phyloP scores from a whole-genome alignment of 2,888 invertebrate species.

The Parapristionchus giblindavisi region DNA sequence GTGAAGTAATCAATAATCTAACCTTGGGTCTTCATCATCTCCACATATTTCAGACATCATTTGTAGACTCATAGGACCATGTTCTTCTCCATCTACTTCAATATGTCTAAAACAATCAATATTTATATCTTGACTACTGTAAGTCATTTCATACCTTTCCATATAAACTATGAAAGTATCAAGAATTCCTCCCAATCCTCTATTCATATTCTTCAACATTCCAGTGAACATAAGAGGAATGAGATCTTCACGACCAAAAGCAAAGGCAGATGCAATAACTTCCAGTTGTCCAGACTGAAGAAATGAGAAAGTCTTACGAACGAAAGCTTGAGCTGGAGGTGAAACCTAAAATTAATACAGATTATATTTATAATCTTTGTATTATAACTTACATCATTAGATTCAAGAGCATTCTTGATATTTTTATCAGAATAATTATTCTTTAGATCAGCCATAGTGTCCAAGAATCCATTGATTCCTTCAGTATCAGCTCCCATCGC shows the following conservation, averaged over 20 bases:
- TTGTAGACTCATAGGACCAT: conserved; percentile 40
- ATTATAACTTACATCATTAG: conserved; percentile 1
- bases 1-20: conserved; percentile 5
- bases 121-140: neutral
- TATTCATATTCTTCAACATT: conserved; percentile 41
- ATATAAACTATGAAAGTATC: conserved; percentile 42
- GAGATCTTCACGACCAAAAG: conserved; percentile 40
- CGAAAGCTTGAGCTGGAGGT: conserved; percentile 38
- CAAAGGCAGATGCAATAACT: conserved; percentile 41
- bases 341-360: conserved; percentile 13
- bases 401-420: neutral
- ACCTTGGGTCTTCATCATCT: conserved; percentile 39
- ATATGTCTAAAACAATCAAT: neutral
- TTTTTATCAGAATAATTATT: neutral
- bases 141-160: conserved; percentile 43
- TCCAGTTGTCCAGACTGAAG: conserved; percentile 16
- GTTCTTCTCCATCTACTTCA: conserved; percentile 36
- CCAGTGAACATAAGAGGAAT: conserved; percentile 45
- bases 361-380: no score
- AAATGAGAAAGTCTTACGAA: conserved; percentile 40
- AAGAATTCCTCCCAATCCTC: conserved; percentile 39
- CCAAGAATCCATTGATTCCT: neutral
- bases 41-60: conserved; percentile 43
- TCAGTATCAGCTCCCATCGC: conserved; percentile 24
- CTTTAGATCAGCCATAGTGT: neutral